A percentile compares a stretch with the other conserved stretches of the same genome.
Conservation (phyloP, 35 echinoderm and acorn worm genomes). For the Patiria miniata region DNA sequence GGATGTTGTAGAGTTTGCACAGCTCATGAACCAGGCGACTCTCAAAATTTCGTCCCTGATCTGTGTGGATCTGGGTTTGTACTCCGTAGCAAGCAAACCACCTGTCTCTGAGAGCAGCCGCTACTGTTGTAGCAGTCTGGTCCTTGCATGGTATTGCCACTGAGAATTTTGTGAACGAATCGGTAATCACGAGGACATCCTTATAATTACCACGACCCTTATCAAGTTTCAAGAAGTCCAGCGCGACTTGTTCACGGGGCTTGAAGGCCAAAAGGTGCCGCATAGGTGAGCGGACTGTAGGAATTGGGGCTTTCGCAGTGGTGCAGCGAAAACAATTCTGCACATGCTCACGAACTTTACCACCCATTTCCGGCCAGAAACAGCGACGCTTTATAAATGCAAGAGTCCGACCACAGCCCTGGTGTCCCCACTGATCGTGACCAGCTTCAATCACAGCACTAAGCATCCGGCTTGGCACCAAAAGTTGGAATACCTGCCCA, state of each 20-base stretch:
- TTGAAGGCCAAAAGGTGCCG: conserved; percentile 41
- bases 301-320: conserved; percentile 42
- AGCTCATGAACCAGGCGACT: conserved; percentile 43
- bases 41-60: conserved; percentile 52
- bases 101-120: conserved; percentile 40
- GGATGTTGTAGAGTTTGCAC: conserved; percentile 62
- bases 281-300: conserved; percentile 33
- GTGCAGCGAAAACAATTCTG: conserved; percentile 47
- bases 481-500: conserved; percentile 15
- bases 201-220: conserved; percentile 32
- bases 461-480: background rate
- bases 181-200: conserved; percentile 72
- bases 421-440: conserved; percentile 58
- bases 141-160: conserved; percentile 27
- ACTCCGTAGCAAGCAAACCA: conserved; percentile 79
- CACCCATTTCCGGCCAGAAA: conserved; percentile 62
- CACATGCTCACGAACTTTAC: conserved; percentile 32
- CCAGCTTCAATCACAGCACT: background rate
- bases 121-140: conserved; percentile 65
- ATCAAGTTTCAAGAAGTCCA: conserved; percentile 52
- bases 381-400: conserved; percentile 17
- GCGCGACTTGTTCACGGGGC: too few species aligned
- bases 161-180: conserved; percentile 44
- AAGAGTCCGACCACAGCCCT: conserved; percentile 36
- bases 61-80: conserved; percentile 58